phyloP scores from a whole-genome alignment of 2,797 vertebrate species.

The Pampus argenteus region DNA sequence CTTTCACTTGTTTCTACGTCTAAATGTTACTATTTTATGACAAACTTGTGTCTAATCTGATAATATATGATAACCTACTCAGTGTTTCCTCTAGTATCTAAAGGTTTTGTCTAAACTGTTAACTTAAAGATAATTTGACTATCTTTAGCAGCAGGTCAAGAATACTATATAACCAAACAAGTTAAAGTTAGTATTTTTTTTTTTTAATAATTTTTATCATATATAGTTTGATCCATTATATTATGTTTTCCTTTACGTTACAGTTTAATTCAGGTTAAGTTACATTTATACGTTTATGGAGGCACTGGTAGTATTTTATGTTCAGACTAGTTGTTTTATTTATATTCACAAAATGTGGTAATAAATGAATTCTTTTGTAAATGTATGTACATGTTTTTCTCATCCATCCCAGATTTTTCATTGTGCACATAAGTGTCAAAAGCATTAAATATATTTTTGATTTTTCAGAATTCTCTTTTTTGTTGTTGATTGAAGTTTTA shows the following conservation, averaged over 20 bases:
- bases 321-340: not conserved
- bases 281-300: not conserved
- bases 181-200: no score
- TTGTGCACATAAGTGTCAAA: no score
- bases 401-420: no score
- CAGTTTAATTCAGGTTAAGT: not conserved
- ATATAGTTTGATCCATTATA: no score
- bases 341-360: not conserved
- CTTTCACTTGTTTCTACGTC: not conserved
- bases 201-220: not conserved
- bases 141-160: not conserved
- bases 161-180: not conserved
- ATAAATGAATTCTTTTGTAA: no score
- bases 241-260: no score
- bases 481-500: no score
- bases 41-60: not conserved
- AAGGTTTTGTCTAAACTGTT: conserved; percentile 1
- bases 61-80: not conserved
- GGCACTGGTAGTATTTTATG: not conserved
- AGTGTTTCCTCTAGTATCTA: no score
- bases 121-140: not conserved
- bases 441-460: no score
- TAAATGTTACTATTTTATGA: not conserved
- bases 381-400: no score
- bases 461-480: no score